Percentiles rank a stretch among this genome's conserved stretches.
phyloP scores from a whole-genome alignment of 2,888 invertebrate genomes.

The Trachelus troglodyta region DNA sequence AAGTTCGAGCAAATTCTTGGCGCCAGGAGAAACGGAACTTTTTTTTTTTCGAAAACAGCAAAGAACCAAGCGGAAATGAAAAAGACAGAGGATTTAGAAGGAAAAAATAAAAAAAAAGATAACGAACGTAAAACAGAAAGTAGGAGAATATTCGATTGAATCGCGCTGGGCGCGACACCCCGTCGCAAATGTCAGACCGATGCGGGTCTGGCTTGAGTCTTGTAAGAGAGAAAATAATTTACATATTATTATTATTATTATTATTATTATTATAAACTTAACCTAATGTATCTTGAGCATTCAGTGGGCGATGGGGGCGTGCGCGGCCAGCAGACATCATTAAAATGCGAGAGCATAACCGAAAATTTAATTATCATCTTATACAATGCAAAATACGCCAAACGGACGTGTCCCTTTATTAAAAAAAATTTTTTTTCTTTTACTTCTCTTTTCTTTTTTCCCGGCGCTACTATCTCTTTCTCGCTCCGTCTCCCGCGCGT shows the following conservation, averaged over 20 bases:
- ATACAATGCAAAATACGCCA: neutral
- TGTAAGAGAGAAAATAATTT: slow-evolving; percentile 54
- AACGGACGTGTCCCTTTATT: neutral
- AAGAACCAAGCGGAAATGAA: too few relatives aligned
- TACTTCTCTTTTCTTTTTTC: neutral
- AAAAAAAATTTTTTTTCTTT: neutral
- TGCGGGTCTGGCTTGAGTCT: slow-evolving; percentile 43
- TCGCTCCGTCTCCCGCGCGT: neutral
- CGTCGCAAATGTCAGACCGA: slow-evolving; percentile 22
- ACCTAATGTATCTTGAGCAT: slow-evolving; percentile 62
- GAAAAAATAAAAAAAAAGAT: slow-evolving; percentile 2
- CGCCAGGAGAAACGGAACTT: too few relatives aligned
- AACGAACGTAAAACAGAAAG: slow-evolving; percentile 14
- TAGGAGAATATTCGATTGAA: slow-evolving; percentile 14
- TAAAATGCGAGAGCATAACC: slow-evolving; percentile 14
- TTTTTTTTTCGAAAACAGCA: too few relatives aligned
- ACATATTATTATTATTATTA: slow-evolving; percentile 42
- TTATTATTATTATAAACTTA: slow-evolving; percentile 46
- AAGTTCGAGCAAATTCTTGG: too few relatives aligned
- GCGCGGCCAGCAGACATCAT: slow-evolving; percentile 6
- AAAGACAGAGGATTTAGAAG: neutral
- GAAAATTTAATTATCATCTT: slow-evolving; percentile 19
- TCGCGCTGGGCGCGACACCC: slow-evolving; percentile 29
- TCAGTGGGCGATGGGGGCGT: slow-evolving; percentile 46
- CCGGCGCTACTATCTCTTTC: neutral